phyloP scores from a whole-genome alignment of 2,888 invertebrate genomes.

The Oxystoma pomonae region DNA sequence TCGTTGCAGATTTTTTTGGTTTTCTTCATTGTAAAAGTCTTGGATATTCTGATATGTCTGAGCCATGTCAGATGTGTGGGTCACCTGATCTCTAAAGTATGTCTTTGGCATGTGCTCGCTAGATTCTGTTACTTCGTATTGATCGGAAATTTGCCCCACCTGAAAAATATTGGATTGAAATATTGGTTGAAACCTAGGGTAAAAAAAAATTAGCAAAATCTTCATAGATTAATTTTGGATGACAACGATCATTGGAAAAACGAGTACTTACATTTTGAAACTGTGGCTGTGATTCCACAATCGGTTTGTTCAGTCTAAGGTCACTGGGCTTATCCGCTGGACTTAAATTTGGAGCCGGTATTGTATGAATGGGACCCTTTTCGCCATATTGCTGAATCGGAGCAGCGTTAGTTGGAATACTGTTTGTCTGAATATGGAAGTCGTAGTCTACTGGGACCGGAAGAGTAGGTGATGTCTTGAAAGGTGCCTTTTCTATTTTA shows the following conservation, averaged over 20 bases:
- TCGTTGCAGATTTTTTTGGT: background rate
- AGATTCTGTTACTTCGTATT: constrained; percentile 55
- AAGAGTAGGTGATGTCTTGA: constrained; percentile 36
- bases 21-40: background rate
- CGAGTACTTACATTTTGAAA: background rate
- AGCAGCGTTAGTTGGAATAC: constrained; percentile 39
- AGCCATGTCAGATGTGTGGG: background rate
- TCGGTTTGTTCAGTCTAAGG: constrained; percentile 19
- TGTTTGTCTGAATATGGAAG: constrained; percentile 43
- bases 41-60: background rate
- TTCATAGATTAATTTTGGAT: too few relatives aligned
- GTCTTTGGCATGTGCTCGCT: constrained; percentile 8
- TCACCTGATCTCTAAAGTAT: background rate
- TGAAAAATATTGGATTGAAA: too few relatives aligned
- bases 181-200: constrained; percentile 8
- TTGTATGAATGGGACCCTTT: constrained; percentile 78
- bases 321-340: constrained; percentile 59
- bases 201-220: background rate
- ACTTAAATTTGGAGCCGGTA: constrained; percentile 79
- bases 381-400: constrained; percentile 46
- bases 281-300: background rate
- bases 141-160: too few relatives aligned
- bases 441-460: constrained; percentile 37
- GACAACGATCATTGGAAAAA: too few relatives aligned
- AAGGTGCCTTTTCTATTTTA: constrained; percentile 8